Evolutionary conservation across 2,797 vertebrate genomes (phyloP).

Genomic region (Acropternis orthonyx): DNA sequence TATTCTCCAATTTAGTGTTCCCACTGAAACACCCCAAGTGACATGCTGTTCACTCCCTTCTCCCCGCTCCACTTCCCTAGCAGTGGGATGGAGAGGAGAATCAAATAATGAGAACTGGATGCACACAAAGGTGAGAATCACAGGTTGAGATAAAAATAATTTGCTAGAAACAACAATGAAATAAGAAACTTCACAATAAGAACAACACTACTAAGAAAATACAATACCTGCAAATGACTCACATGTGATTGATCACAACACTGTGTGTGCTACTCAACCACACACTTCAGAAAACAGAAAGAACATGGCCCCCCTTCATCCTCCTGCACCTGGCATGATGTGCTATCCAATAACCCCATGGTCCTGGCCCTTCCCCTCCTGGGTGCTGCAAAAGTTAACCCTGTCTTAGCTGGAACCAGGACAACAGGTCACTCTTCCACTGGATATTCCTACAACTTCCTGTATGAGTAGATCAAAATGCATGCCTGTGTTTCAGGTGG

Average conservation of each 20-base stretch:
- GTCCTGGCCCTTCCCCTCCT: neutral
- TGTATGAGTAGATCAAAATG: neutral
- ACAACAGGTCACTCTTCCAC: neutral
- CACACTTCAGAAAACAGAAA: neutral
- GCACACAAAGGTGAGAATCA: neutral
- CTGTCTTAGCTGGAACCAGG: neutral
- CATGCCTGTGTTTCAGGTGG: neutral
- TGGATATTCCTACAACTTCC: neutral
- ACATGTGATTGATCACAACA: neutral
- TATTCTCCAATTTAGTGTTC: too few species aligned
- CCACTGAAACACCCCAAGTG: too few species aligned
- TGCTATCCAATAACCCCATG: neutral
- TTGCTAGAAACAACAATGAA: neutral
- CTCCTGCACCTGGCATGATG: neutral
- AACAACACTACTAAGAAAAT: neutral
- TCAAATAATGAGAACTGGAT: neutral
- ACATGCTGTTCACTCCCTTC: rapidly evolving
- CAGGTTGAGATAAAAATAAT: neutral
- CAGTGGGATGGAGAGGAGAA: neutral
- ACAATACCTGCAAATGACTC: too few species aligned
- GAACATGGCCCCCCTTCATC: too few species aligned
- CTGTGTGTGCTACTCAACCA: too few species aligned
- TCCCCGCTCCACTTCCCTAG: rapidly evolving
- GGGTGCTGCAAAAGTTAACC: neutral
- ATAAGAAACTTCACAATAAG: neutral